Conservation (phyloP, 2,888 invertebrate species). For the Dioctria rufipes region DNA sequence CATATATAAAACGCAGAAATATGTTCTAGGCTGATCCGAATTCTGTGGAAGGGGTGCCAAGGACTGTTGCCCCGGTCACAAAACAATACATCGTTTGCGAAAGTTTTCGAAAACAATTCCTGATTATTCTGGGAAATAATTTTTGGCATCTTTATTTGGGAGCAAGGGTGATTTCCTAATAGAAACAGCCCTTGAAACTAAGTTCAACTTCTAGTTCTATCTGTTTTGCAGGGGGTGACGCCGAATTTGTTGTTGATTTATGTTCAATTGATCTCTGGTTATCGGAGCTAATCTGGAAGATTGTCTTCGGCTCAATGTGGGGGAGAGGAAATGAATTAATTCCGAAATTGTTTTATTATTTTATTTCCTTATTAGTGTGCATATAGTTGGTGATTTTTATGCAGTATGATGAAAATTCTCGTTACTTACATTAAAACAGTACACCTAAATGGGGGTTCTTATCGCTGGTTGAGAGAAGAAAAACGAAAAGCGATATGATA, state of each 20-base stretch:
- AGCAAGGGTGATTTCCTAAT: background rate
- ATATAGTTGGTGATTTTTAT: too few relatives aligned
- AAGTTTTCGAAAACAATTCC: slow-evolving; percentile 47
- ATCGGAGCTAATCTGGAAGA: slow-evolving; percentile 52
- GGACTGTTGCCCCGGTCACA: slow-evolving; percentile 22
- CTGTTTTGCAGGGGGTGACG: background rate
- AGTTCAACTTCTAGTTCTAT: background rate
- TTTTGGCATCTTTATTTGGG: background rate
- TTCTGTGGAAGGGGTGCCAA: background rate
- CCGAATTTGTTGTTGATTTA: slow-evolving; percentile 52
- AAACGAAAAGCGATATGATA: too few relatives aligned
- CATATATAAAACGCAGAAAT: background rate
- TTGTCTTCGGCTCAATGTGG: slow-evolving; percentile 38
- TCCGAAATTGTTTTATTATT: slow-evolving; percentile 49
- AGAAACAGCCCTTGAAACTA: background rate
- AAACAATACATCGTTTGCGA: slow-evolving; percentile 12
- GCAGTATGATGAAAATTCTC: too few relatives aligned
- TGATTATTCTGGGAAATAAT: slow-evolving; percentile 47
- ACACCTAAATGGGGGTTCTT: too few relatives aligned
- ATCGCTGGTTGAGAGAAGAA: too few relatives aligned
- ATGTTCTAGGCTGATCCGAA: background rate
- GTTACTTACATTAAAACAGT: too few relatives aligned
- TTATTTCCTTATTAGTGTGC: background rate
- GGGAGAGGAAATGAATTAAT: slow-evolving; percentile 42
- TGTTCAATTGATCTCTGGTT: slow-evolving; percentile 53